A percentile compares a stretch with the other conserved stretches of the same genome.
Conservation (phyloP, 1,140 invertebrate species). For the Orchestia grillus region DNA sequence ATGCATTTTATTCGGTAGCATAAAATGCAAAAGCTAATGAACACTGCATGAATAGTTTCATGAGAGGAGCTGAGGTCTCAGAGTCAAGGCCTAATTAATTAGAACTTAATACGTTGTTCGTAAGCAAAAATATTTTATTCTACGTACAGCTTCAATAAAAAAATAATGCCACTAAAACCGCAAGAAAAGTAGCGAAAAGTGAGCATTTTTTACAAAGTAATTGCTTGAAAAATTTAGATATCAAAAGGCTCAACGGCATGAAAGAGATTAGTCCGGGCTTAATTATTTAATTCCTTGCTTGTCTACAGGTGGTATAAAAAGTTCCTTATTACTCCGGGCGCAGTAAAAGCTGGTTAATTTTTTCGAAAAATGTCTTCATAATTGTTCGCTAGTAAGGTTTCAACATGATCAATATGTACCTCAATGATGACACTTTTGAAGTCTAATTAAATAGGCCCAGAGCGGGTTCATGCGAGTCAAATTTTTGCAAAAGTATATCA, state of each 20-base stretch:
- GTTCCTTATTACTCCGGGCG: background rate
- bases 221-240: background rate
- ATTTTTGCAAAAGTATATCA: background rate
- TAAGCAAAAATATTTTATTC: background rate
- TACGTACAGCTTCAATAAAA: background rate
- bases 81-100: background rate
- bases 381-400: background rate
- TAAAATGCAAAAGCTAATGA: background rate
- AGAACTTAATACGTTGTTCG: background rate
- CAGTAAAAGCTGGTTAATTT: background rate
- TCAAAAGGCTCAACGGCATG: background rate
- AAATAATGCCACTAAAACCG: background rate
- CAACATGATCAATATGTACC: background rate
- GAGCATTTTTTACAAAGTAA: background rate
- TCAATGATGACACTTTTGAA: background rate
- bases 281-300: background rate
- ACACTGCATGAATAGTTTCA: background rate
- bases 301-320: background rate
- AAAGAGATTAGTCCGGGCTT: background rate
- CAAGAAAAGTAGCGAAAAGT: background rate
- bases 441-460: background rate
- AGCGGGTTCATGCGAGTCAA: background rate
- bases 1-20: too few relatives aligned
- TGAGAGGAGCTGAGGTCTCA: background rate
- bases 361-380: background rate